Evolutionary conservation across 2,113 vertebrate genomes (phyloP).

Genomic region (Erythrocercus mccallii): DNA sequence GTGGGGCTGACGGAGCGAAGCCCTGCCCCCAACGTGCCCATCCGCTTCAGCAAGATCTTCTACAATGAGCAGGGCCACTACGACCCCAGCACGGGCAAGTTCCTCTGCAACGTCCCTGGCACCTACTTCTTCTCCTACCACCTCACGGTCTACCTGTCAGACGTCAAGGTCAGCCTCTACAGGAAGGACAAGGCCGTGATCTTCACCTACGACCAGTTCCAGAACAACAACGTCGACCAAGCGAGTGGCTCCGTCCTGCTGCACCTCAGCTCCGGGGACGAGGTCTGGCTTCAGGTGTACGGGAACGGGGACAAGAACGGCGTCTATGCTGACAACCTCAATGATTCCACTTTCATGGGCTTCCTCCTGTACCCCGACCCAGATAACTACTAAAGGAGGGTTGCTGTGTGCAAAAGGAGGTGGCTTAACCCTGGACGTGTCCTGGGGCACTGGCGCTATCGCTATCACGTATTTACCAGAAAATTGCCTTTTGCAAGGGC

Average conservation of each 20-base stretch:
- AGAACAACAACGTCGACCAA: constrained; percentile 77
- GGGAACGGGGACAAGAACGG: constrained; percentile 70
- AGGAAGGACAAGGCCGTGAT: constrained; percentile 74
- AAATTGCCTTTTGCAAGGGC: not conserved
- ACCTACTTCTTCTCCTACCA: constrained; percentile 83
- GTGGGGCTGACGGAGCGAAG: constrained; percentile 67
- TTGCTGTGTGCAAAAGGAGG: no score
- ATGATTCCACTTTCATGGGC: constrained; percentile 82
- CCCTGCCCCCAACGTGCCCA: constrained; percentile 72
- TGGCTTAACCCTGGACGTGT: rapidly evolving
- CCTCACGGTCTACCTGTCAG: constrained; percentile 78
- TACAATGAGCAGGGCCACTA: constrained; percentile 84
- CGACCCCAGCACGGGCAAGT: constrained; percentile 78
- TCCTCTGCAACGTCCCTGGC: constrained; percentile 76
- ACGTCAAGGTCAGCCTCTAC: constrained; percentile 79
- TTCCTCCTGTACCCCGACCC: constrained; percentile 80
- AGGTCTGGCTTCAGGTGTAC: constrained; percentile 83
- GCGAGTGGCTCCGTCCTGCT: constrained; percentile 77
- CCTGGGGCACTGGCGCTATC: not conserved
- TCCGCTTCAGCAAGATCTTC: constrained; percentile 82
- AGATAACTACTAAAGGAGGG: not conserved
- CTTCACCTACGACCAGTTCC: constrained; percentile 82
- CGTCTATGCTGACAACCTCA: constrained; percentile 79
- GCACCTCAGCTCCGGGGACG: constrained; percentile 73
- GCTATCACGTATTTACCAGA: not conserved